phyloP scores from a whole-genome alignment of 2,888 invertebrate genomes.

The Apotomis capreana region DNA sequence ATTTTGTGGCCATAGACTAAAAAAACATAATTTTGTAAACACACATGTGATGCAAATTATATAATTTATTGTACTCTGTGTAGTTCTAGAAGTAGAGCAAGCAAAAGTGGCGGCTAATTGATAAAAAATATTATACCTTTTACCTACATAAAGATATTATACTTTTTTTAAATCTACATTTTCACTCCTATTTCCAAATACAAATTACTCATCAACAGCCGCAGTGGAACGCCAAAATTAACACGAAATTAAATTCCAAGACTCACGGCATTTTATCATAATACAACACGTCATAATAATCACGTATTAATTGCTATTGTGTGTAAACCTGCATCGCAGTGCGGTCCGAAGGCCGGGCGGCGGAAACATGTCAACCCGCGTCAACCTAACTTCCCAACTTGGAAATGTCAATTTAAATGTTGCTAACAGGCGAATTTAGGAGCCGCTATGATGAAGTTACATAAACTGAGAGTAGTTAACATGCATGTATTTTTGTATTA shows the following conservation, averaged over 20 bases:
- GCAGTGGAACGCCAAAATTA: background rate
- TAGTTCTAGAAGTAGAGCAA: no score
- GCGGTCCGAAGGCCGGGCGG: conserved; percentile 19
- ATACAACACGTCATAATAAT: conserved; percentile 30
- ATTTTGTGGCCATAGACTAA: no score
- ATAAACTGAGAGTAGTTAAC: conserved; percentile 16
- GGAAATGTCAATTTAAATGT: conserved; percentile 43
- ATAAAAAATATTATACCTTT: no score
- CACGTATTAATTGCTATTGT: conserved; percentile 37
- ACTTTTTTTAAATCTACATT: no score
- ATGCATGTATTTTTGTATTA: background rate
- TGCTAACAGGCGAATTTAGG: conserved; percentile 39
- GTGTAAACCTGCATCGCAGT: conserved; percentile 17
- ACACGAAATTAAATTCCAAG: conserved; percentile 1
- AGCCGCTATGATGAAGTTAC: conserved; percentile 28
- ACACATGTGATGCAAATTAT: no score
- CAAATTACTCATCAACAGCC: no score
- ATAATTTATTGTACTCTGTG: no score
- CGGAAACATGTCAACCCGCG: conserved; percentile 42
- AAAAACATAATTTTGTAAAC: no score
- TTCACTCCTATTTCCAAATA: no score
- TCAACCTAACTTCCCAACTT: conserved; percentile 40
- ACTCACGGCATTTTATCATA: conserved; percentile 16
- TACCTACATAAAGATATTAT: no score
- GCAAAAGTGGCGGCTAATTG: no score